These are phyloP conservation scores for Sebastes steindachneri DNA, from an alignment of 2,797 vertebrate genomes.

Conservation along the genomic window DNA sequence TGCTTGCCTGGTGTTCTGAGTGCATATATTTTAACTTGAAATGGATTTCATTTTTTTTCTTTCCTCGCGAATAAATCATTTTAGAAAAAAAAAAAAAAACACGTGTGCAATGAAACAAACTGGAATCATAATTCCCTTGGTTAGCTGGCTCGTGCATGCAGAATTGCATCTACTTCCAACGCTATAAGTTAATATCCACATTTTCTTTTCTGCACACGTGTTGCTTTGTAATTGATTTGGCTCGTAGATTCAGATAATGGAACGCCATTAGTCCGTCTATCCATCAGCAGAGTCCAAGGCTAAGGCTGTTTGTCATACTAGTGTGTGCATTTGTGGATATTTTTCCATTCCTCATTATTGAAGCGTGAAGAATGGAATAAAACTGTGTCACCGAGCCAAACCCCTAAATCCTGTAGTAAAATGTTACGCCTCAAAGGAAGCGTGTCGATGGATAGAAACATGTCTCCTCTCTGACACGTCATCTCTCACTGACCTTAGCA, in stretches of 20 bases:
- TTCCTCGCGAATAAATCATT: conserved; percentile 45
- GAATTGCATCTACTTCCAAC: conserved; percentile 36
- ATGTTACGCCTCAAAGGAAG: conserved; percentile 32
- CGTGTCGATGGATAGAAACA: neutral
- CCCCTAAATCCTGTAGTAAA: conserved; percentile 32
- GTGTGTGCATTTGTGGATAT: conserved; percentile 28
- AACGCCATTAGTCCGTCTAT: conserved; percentile 41
- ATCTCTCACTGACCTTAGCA: conserved; percentile 11
- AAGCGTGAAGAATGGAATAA: conserved; percentile 29
- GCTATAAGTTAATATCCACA: conserved; percentile 22
- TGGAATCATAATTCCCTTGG: conserved; percentile 47
- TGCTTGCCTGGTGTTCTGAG: conserved; percentile 45
- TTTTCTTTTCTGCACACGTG: conserved; percentile 16
- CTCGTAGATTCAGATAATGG: conserved; percentile 48
- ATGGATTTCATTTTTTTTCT: conserved; percentile 33
- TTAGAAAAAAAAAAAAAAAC: conserved; percentile 6
- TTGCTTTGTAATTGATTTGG: conserved; percentile 46
- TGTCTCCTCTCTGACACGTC: neutral
- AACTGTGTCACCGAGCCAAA: conserved; percentile 29
- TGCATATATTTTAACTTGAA: conserved; percentile 64
- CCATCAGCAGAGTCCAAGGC: conserved; percentile 42
- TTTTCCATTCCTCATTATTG: conserved; percentile 34
- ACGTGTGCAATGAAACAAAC: conserved; percentile 45
- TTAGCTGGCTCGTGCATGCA: conserved; percentile 22
- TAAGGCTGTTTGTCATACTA: conserved; percentile 10